Percentiles rank a stretch among this genome's conserved stretches.
Evolutionary conservation across 2,888 invertebrate genomes (phyloP).

Genomic region (Prosapia bicincta): DNA sequence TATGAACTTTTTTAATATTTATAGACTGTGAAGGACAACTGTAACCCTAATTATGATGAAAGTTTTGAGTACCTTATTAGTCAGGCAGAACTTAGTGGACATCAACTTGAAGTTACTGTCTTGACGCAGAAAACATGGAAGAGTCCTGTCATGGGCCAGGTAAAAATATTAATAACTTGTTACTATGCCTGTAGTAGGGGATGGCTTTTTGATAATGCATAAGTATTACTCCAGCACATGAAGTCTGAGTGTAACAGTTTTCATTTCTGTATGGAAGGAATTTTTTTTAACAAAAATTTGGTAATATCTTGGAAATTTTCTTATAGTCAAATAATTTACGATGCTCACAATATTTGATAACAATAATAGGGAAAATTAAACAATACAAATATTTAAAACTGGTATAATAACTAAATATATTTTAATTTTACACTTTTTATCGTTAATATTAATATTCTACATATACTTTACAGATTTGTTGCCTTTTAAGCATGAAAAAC

Average conservation of each 20-base stretch:
- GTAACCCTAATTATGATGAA: conserved; percentile 88
- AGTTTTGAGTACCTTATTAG: conserved; percentile 87
- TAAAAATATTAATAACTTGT: conserved; percentile 45
- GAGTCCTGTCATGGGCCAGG: conserved; percentile 80
- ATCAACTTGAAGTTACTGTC: conserved; percentile 80
- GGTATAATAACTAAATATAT: too few species aligned
- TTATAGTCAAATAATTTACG: too few species aligned
- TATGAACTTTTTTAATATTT: too few species aligned
- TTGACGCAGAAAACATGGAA: conserved; percentile 85
- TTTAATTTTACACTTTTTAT: too few species aligned
- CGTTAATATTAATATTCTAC: too few species aligned
- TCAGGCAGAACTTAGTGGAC: conserved; percentile 70
- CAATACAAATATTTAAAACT: too few species aligned
- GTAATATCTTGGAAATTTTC: background rate
- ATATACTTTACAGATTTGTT: too few species aligned
- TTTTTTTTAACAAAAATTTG: too few species aligned
- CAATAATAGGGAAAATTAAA: too few species aligned
- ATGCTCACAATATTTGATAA: too few species aligned
- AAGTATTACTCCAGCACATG: background rate
- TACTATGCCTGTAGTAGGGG: background rate
- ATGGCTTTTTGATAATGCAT: background rate
- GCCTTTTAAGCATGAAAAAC: too few species aligned
- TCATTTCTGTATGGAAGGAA: background rate
- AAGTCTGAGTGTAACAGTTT: background rate
- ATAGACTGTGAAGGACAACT: conserved; percentile 77